Evolutionary conservation across 2,888 invertebrate genomes (phyloP).

Genomic region (Liodrosophila aerea): DNA sequence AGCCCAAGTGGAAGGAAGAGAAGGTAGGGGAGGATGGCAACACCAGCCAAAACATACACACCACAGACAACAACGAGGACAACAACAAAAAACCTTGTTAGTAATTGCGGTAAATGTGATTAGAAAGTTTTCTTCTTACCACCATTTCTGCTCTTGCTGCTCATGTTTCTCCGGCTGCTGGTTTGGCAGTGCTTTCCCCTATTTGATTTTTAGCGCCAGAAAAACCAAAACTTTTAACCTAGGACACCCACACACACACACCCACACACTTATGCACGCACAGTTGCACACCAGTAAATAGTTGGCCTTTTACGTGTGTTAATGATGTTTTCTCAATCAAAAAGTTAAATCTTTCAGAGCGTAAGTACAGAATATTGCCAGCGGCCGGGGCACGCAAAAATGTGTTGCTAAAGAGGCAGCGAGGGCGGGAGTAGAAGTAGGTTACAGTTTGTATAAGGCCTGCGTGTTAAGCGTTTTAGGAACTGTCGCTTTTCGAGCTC

Average conservation of each 20-base stretch:
- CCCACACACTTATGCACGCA: slow-evolving; percentile 1
- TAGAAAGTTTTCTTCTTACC: slow-evolving; percentile 73
- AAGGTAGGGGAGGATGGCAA: slow-evolving; percentile 25
- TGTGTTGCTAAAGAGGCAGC: slow-evolving; percentile 33
- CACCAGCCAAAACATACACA: slow-evolving; percentile 5
- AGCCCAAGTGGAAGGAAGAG: not conserved
- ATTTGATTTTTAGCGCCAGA: slow-evolving; percentile 72
- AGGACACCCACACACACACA: slow-evolving; percentile 23
- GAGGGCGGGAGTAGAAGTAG: not conserved
- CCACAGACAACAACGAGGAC: slow-evolving; percentile 52
- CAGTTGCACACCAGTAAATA: slow-evolving; percentile 54
- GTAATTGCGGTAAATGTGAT: slow-evolving; percentile 80
- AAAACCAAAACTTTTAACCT: slow-evolving; percentile 74
- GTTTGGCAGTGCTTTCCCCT: slow-evolving; percentile 58
- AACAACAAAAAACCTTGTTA: slow-evolving; percentile 68
- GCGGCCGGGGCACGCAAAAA: slow-evolving; percentile 64
- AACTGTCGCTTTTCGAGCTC: slow-evolving; percentile 41
- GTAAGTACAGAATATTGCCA: slow-evolving; percentile 59
- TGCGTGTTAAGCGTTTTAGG: slow-evolving; percentile 63
- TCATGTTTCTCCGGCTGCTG: slow-evolving; percentile 4
- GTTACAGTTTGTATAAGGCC: slow-evolving; percentile 30
- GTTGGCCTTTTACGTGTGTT: slow-evolving; percentile 76
- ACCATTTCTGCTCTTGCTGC: slow-evolving; percentile 23
- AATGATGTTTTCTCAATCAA: slow-evolving; percentile 80
- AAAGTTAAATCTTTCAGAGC: slow-evolving; percentile 76